A percentile compares a stretch with the other conserved stretches of the same genome.
phyloP scores from a whole-genome alignment of 2,888 invertebrate genomes.

The Tenthredo scrophulariae region DNA sequence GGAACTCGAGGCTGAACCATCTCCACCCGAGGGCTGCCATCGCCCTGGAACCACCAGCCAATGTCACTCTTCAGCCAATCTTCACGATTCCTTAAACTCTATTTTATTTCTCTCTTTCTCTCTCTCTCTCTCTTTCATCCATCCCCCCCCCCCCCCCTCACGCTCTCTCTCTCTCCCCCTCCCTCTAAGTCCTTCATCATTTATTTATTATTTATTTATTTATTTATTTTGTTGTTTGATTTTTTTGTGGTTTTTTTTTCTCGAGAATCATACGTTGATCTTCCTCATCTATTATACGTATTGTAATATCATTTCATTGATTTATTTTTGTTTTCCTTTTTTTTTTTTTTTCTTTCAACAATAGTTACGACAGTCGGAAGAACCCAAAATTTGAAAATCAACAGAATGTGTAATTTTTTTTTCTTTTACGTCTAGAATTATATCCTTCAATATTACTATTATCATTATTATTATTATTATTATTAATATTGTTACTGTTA shows the following conservation, averaged over 20 bases:
- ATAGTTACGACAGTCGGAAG: background rate
- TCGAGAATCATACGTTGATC: background rate
- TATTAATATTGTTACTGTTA: background rate
- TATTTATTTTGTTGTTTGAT: background rate
- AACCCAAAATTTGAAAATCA: too few relatives aligned
- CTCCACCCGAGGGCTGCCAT: constrained; percentile 78
- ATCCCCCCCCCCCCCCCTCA: constrained; percentile 21
- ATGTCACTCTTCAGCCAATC: constrained; percentile 77
- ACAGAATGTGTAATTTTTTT: background rate
- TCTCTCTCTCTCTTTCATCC: constrained; percentile 24
- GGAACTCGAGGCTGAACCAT: constrained; percentile 76
- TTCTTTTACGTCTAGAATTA: background rate
- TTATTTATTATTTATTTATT: constrained; percentile 26
- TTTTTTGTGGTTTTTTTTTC: background rate
- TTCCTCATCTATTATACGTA: background rate
- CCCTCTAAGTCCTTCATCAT: constrained; percentile 48
- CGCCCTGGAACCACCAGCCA: constrained; percentile 79
- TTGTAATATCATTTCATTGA: background rate
- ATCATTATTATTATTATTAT: background rate
- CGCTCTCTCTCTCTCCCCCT: constrained; percentile 44
- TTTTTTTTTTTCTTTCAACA: constrained; percentile 28
- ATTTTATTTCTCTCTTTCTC: constrained; percentile 57
- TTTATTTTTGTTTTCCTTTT: constrained; percentile 47
- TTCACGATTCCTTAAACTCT: constrained; percentile 77
- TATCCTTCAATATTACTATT: background rate